Conservation (phyloP, 2,888 invertebrate species). For the Atethmia centrago region DNA sequence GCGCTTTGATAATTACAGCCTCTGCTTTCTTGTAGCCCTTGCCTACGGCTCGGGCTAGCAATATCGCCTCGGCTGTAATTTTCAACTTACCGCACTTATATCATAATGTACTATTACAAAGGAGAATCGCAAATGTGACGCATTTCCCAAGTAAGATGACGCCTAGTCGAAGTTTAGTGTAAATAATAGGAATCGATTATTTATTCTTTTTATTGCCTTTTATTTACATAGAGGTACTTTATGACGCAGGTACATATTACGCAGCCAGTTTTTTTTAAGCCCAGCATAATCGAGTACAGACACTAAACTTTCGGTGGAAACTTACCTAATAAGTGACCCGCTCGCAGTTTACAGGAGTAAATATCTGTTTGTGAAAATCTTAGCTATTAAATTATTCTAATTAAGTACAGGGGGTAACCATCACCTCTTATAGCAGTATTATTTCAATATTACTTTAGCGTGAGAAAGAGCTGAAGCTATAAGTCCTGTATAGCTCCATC, state of each 20-base stretch:
- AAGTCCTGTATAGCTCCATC: too few relatives aligned
- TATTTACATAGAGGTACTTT: neutral
- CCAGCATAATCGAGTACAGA: neutral
- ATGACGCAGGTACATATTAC: neutral
- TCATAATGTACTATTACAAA: too few relatives aligned
- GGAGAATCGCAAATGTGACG: conserved; percentile 12
- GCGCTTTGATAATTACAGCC: too few relatives aligned
- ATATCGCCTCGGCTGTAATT: too few relatives aligned
- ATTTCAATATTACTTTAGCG: too few relatives aligned
- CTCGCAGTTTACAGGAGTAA: neutral
- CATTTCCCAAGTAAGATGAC: conserved; percentile 6
- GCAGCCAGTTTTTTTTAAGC: neutral
- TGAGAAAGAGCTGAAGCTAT: too few relatives aligned
- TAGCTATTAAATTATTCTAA: neutral
- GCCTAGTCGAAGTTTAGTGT: neutral
- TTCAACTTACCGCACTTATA: too few relatives aligned
- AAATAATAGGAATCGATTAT: conserved; percentile 11
- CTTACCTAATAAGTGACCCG: neutral
- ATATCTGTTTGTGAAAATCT: neutral
- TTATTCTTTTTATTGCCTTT: conserved; percentile 5
- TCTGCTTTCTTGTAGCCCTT: too few relatives aligned
- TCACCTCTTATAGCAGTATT: too few relatives aligned
- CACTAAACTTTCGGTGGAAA: neutral
- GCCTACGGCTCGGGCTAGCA: too few relatives aligned
- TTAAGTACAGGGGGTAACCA: neutral